A percentile compares a stretch with the other conserved stretches of the same genome.
Conservation (phyloP, 2,113 vertebrate genomes). For the Austrofundulus limnaeus region DNA sequence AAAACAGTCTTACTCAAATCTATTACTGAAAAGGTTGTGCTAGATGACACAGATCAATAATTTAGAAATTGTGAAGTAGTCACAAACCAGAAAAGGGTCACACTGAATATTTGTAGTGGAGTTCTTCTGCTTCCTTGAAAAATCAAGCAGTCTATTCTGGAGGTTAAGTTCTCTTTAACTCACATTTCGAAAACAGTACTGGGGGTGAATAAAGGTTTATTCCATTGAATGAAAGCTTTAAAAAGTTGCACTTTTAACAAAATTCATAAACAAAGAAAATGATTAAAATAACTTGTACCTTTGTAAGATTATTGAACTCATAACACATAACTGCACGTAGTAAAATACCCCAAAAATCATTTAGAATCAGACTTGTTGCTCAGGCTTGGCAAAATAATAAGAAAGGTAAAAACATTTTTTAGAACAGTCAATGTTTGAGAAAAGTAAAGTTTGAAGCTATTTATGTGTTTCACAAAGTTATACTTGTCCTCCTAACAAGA, state of each 20-base stretch:
- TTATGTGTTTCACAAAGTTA: constrained; percentile 50
- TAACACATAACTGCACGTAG: too few relatives aligned
- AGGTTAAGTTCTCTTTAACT: constrained; percentile 45
- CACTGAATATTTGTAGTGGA: not conserved
- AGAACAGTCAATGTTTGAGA: constrained; percentile 29
- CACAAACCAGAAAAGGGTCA: not conserved
- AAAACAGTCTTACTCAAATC: too few relatives aligned
- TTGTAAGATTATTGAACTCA: too few relatives aligned
- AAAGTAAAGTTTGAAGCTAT: constrained; percentile 27
- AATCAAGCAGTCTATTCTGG: constrained; percentile 39
- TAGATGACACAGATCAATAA: too few relatives aligned
- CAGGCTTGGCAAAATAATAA: constrained; percentile 10
- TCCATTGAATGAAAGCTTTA: constrained; percentile 68
- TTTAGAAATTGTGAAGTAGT: not conserved
- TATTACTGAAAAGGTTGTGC: too few relatives aligned
- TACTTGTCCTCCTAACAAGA: constrained; percentile 27
- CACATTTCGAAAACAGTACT: constrained; percentile 51
- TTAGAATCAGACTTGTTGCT: constrained; percentile 11
- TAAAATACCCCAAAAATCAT: constrained; percentile 7
- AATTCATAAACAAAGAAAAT: not conserved
- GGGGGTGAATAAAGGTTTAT: constrained; percentile 67
- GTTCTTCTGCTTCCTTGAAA: constrained; percentile 7
- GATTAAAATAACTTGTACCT: too few relatives aligned
- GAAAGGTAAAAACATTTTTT: constrained; percentile 10
- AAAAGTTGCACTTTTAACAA: not conserved